These are phyloP conservation scores for Calonectris borealis DNA, from an alignment of 2,113 vertebrate species.

Conservation along the genomic window DNA sequence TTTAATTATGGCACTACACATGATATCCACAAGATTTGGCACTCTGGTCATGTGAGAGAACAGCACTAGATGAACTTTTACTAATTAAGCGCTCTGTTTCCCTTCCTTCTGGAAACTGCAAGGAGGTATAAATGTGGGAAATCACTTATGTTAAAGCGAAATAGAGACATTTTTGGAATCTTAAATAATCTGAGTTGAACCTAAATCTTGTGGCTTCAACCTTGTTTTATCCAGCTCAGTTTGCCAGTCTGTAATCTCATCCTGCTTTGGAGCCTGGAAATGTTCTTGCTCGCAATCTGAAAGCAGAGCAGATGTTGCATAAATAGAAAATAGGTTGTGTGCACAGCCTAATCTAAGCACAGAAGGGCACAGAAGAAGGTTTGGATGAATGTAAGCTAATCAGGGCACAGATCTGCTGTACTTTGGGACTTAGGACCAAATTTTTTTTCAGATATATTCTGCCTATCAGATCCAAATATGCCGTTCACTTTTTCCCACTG, in stretches of 20 bases:
- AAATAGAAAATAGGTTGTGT: slow-evolving; percentile 64
- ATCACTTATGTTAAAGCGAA: neutral
- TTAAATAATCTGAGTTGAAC: slow-evolving; percentile 37
- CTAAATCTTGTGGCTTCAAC: slow-evolving; percentile 17
- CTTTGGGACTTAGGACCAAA: neutral
- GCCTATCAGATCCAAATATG: neutral
- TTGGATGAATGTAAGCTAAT: slow-evolving; percentile 39
- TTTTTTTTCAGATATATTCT: neutral
- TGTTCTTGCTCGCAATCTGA: slow-evolving; percentile 54
- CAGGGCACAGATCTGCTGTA: slow-evolving; percentile 5
- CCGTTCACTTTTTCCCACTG: neutral
- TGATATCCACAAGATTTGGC: slow-evolving; percentile 43
- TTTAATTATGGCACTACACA: slow-evolving; percentile 46
- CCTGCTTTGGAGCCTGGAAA: slow-evolving; percentile 59
- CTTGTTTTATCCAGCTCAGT: slow-evolving; percentile 49
- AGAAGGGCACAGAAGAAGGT: slow-evolving; percentile 22
- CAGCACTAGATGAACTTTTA: slow-evolving; percentile 5
- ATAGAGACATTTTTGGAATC: slow-evolving; percentile 26
- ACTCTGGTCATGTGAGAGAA: slow-evolving; percentile 36
- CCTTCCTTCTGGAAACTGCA: slow-evolving; percentile 9
- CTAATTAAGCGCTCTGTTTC: slow-evolving; percentile 43
- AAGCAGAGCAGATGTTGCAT: slow-evolving; percentile 60
- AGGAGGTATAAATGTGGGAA: slow-evolving; percentile 9
- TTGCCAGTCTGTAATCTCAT: slow-evolving; percentile 46
- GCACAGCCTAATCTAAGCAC: slow-evolving; percentile 45